phyloP scores from a whole-genome alignment of 2,888 invertebrate genomes.

The Eristalis arbustorum region DNA sequence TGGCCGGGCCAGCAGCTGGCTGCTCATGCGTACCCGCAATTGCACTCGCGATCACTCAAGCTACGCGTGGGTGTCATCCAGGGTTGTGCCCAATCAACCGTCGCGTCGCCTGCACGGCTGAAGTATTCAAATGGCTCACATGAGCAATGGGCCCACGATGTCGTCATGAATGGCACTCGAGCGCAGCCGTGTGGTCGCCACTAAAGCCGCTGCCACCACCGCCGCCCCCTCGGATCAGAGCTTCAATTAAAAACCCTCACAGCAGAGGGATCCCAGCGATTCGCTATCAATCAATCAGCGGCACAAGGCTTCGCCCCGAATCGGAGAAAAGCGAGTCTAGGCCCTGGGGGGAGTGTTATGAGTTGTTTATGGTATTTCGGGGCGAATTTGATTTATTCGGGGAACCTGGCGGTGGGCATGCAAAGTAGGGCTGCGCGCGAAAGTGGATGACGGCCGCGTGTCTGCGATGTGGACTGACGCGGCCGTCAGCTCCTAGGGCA shows the following conservation, averaged over 20 bases:
- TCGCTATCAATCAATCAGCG: slow-evolving; percentile 66
- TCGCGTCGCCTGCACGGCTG: slow-evolving; percentile 24
- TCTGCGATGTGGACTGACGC: slow-evolving; percentile 41
- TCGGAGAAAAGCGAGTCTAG: slow-evolving; percentile 36
- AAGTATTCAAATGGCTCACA: slow-evolving; percentile 50
- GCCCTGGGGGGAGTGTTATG: slow-evolving; percentile 35
- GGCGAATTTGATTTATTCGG: slow-evolving; percentile 53
- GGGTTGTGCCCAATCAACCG: slow-evolving; percentile 47
- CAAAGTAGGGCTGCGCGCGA: slow-evolving; percentile 24
- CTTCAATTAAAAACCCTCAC: slow-evolving; percentile 38
- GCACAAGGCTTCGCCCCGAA: slow-evolving; percentile 25
- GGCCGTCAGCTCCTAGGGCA: not conserved
- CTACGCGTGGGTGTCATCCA: slow-evolving; percentile 63
- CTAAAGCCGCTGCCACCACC: not conserved
- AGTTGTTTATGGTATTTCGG: slow-evolving; percentile 64
- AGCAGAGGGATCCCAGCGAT: slow-evolving; percentile 40
- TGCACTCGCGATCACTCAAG: slow-evolving; percentile 38
- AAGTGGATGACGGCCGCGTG: slow-evolving; percentile 47
- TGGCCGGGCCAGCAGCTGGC: slow-evolving; percentile 49
- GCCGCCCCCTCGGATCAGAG: not conserved
- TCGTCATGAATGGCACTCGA: slow-evolving; percentile 56
- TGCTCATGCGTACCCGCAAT: slow-evolving; percentile 55
- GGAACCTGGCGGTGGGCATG: slow-evolving; percentile 24
- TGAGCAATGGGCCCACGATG: slow-evolving; percentile 56
- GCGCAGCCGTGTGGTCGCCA: slow-evolving; percentile 60